phyloP scores from a whole-genome alignment of 2,797 vertebrate genomes.

The Schizopygopsis malacanthus region DNA sequence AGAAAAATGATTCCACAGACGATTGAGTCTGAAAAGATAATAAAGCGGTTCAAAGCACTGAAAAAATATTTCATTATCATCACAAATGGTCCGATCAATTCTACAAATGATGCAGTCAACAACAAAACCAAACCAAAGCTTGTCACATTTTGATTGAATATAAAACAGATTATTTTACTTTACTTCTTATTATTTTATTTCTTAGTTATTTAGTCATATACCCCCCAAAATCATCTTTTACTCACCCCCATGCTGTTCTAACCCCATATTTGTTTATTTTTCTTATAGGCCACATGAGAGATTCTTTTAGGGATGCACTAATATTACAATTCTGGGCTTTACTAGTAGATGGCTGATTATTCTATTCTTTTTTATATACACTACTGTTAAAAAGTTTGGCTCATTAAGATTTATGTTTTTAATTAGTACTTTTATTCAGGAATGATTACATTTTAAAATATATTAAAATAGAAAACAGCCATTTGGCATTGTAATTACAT shows the following conservation, averaged over 20 bases:
- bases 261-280: neutral
- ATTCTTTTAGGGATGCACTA: neutral
- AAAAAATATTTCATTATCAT: conserved; percentile 2
- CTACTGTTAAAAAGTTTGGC: neutral
- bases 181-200: neutral
- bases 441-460: neutral
- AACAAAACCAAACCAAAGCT: neutral
- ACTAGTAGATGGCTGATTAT: neutral
- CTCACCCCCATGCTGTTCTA: neutral
- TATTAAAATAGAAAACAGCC: neutral
- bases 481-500: neutral
- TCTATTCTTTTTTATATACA: neutral
- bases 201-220: neutral
- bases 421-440: neutral
- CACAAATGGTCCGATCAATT: conserved; percentile 19
- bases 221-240: neutral
- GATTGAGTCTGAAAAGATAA: neutral
- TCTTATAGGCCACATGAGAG: neutral
- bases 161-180: neutral
- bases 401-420: neutral
- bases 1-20: conserved; percentile 5
- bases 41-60: neutral
- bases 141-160: neutral
- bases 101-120: neutral
- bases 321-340: neutral